Conservation (phyloP, 2,888 invertebrate species). For the Megaustenia siamemsis region DNA sequence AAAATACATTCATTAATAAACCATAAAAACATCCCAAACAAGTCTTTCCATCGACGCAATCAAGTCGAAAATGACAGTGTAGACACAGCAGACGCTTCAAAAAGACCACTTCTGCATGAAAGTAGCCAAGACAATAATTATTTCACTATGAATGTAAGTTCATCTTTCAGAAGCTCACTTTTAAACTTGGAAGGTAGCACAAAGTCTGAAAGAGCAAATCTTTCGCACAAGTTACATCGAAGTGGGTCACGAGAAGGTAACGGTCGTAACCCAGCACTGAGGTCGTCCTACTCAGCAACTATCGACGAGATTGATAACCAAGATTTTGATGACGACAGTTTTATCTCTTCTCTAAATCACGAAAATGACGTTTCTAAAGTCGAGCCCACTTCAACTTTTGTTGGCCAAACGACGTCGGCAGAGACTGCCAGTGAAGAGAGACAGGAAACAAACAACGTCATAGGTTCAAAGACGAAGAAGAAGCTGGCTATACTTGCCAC, state of each 20-base stretch:
- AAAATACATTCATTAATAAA: background rate
- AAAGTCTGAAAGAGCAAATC: background rate
- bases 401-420: background rate
- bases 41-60: background rate
- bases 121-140: background rate
- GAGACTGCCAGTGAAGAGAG: background rate
- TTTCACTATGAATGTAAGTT: background rate
- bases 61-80: background rate
- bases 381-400: background rate
- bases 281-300: background rate
- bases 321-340: background rate
- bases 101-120: background rate
- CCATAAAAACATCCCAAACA: background rate
- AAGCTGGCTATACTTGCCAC: background rate
- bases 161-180: background rate
- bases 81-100: background rate
- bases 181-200: background rate
- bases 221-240: background rate
- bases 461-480: background rate
- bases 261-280: background rate
- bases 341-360: background rate
- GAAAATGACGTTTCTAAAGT: background rate
- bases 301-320: background rate
- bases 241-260: background rate
- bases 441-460: background rate